These are phyloP conservation scores for Pandion haliaetus DNA, from an alignment of 2,113 vertebrate genomes.

Conservation along the genomic window DNA sequence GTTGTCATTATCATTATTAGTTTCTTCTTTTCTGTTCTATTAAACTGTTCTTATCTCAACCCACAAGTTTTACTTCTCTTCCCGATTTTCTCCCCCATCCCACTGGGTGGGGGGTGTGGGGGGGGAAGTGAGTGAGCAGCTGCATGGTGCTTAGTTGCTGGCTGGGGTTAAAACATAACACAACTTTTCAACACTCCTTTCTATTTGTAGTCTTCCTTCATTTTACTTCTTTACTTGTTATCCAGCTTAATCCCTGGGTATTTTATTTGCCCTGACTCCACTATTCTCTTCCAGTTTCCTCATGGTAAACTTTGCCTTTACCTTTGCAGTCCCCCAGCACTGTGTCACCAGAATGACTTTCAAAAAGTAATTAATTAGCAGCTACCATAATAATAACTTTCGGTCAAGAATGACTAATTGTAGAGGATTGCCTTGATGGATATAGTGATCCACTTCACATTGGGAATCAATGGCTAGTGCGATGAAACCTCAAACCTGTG, in stretches of 20 bases:
- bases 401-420: slow-evolving; percentile 18
- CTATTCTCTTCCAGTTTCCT: neutral
- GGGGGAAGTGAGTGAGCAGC: no score
- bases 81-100: no score
- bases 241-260: neutral
- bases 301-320: neutral
- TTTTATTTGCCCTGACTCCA: neutral
- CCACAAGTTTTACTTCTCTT: no score
- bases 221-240: neutral
- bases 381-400: neutral
- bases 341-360: neutral
- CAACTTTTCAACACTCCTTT: neutral
- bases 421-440: neutral
- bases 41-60: no score
- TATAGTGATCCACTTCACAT: neutral
- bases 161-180: no score
- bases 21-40: no score
- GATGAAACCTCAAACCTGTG: neutral
- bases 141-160: no score
- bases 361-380: slow-evolving; percentile 16
- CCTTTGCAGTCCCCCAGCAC: neutral
- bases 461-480: neutral
- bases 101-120: no score
- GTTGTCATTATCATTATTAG: no score
- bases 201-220: neutral